These are phyloP conservation scores for Falco berigora DNA, from an alignment of 2,797 vertebrate species.

Conservation along the genomic window DNA sequence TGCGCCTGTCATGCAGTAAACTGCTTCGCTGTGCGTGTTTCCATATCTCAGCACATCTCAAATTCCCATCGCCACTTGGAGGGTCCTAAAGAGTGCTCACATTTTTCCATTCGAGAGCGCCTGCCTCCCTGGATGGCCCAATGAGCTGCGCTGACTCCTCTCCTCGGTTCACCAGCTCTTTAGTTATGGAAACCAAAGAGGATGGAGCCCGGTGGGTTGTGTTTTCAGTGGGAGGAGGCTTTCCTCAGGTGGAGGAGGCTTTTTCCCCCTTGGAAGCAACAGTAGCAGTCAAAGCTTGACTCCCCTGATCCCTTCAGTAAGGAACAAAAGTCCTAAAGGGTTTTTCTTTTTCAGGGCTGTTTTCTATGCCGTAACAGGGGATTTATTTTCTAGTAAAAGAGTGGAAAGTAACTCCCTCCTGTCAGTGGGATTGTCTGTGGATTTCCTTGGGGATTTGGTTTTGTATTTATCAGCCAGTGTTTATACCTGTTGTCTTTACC, in stretches of 20 bases:
- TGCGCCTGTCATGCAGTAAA: background rate
- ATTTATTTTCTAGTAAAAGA: background rate
- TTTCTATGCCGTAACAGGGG: background rate
- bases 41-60: background rate
- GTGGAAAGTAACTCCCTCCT: background rate
- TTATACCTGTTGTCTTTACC: background rate
- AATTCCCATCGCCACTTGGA: fast-evolving
- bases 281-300: background rate
- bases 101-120: background rate
- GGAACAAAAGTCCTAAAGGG: background rate
- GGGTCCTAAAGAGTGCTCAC: background rate
- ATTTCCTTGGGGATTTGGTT: background rate
- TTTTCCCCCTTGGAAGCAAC: background rate
- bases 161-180: fast-evolving
- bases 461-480: background rate
- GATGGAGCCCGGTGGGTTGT: background rate
- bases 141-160: background rate
- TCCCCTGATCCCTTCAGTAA: background rate
- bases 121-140: background rate
- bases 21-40: background rate
- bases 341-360: background rate
- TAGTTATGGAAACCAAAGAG: fast-evolving
- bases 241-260: background rate
- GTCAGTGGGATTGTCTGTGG: background rate
- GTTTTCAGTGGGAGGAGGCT: background rate